Conservation (phyloP, 2,113 vertebrate genomes). For the Xiphophorus couchianus region DNA sequence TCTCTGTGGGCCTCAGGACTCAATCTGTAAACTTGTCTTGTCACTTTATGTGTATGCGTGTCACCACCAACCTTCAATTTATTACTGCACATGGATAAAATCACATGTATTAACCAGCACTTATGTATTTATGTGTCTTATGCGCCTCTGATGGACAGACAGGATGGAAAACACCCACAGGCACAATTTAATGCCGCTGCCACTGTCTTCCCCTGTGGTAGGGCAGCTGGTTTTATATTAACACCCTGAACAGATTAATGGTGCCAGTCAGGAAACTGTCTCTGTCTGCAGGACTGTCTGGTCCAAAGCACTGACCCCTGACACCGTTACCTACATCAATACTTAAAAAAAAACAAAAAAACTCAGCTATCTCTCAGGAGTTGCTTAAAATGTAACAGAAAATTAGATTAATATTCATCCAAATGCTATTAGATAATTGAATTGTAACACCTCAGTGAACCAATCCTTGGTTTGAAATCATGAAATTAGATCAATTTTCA, state of each 20-base stretch:
- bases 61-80: conserved; percentile 46
- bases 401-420: conserved; percentile 73
- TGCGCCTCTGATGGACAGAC: conserved; percentile 5
- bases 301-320: conserved; percentile 20
- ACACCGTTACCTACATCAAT: conserved; percentile 39
- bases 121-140: conserved; percentile 12
- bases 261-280: conserved; percentile 35
- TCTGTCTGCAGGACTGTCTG: conserved; percentile 26
- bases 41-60: conserved; percentile 29
- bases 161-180: conserved; percentile 6
- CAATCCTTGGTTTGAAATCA: conserved; percentile 51
- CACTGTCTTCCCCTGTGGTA: conserved; percentile 21
- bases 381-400: conserved; percentile 61
- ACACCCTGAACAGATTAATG: conserved; percentile 39
- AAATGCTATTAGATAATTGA: conserved; percentile 77
- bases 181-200: conserved; percentile 13
- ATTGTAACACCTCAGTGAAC: conserved; percentile 59
- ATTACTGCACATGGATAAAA: conserved; percentile 50
- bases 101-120: conserved; percentile 23
- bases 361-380: conserved; percentile 15
- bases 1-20: conserved; percentile 39
- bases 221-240: conserved; percentile 32
- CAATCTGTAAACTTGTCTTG: conserved; percentile 49
- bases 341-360: not conserved
- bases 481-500: conserved; percentile 37